These are phyloP conservation scores for Eretmocerus hayati DNA, from an alignment of 2,888 invertebrate species.

Conservation along the genomic window DNA sequence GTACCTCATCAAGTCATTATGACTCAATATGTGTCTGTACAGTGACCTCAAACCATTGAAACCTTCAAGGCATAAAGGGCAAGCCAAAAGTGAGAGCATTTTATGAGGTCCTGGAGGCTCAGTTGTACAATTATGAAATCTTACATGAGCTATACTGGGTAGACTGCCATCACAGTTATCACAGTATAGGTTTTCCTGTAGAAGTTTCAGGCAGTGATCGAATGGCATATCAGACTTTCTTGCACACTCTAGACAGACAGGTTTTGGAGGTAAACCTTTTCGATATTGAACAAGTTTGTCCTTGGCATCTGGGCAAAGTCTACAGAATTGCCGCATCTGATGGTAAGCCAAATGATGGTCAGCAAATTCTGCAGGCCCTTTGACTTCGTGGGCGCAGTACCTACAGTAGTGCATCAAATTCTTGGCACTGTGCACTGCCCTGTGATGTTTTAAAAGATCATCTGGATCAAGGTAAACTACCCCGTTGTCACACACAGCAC, in stretches of 20 bases:
- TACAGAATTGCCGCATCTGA: constrained; percentile 7
- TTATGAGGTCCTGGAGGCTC: not conserved
- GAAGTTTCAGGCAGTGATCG: constrained; percentile 7
- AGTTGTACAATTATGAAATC: constrained; percentile 9
- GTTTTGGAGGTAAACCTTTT: constrained; percentile 2
- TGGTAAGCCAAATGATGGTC: constrained; percentile 14
- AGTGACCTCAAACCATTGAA: constrained; percentile 12
- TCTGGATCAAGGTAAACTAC: constrained; percentile 12
- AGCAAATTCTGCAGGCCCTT: constrained; percentile 7
- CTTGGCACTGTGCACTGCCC: constrained; percentile 7
- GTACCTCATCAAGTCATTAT: constrained; percentile 8
- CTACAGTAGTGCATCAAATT: constrained; percentile 11
- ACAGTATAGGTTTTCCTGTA: constrained; percentile 14
- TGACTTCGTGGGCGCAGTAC: constrained; percentile 9
- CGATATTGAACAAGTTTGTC: not conserved
- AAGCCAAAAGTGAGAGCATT: constrained; percentile 2
- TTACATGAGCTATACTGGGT: constrained; percentile 8
- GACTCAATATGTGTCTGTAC: constrained; percentile 12
- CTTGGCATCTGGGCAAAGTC: constrained; percentile 7
- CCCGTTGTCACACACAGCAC: constrained; percentile 8
- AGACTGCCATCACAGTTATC: constrained; percentile 10
- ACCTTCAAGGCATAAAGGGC: constrained; percentile 8
- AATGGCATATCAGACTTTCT: not conserved
- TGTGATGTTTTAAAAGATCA: constrained; percentile 12
- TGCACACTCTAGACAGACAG: constrained; percentile 9